Conservation (phyloP, 35 echinoderm and acorn worm genomes). For the Patiria miniata region DNA sequence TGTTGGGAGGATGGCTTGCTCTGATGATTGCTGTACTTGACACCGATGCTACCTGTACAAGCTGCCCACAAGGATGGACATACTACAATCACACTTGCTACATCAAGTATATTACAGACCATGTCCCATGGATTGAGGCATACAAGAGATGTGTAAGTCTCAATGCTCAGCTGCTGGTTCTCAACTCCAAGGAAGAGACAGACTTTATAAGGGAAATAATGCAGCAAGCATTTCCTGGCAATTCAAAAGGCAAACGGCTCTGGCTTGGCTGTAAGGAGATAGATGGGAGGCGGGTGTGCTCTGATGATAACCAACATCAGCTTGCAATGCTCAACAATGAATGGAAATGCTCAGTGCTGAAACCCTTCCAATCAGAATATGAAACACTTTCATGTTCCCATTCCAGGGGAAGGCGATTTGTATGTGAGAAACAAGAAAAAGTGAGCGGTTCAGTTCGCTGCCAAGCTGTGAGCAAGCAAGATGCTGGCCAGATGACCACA, state of each 20-base stretch:
- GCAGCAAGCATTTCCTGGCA: background rate
- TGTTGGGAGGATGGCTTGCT: background rate
- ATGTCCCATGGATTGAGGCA: background rate
- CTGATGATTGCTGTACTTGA: background rate
- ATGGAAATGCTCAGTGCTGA: background rate
- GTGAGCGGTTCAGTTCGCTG: background rate
- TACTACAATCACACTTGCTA: background rate
- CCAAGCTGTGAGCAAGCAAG: background rate
- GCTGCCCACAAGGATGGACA: background rate
- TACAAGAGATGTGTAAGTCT: background rate
- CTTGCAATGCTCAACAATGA: background rate
- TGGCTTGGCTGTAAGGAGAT: constrained; percentile 3
- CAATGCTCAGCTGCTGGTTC: background rate
- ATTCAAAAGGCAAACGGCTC: background rate
- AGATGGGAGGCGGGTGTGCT: background rate
- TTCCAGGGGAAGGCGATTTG: background rate
- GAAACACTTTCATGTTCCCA: background rate
- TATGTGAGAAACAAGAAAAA: background rate
- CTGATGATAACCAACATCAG: background rate
- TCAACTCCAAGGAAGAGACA: background rate
- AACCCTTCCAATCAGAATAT: background rate
- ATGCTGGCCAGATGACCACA: background rate
- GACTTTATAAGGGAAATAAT: background rate
- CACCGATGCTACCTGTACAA: background rate
- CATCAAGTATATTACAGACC: background rate